Conservation (phyloP, 2,888 invertebrate species). For the Dermolepida albohirtum region DNA sequence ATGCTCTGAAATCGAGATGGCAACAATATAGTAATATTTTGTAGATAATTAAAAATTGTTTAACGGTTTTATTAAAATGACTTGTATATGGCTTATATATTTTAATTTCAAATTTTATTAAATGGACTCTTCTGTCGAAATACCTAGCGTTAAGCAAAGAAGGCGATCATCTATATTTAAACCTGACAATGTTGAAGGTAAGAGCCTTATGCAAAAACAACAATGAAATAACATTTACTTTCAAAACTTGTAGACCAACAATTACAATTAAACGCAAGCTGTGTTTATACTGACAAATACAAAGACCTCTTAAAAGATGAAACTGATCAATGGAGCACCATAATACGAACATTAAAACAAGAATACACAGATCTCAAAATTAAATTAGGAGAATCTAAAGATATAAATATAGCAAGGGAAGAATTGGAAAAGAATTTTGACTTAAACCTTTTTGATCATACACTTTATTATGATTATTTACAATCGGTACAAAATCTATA, state of each 20-base stretch:
- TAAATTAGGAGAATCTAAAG: not conserved
- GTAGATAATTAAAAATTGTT: too few relatives aligned
- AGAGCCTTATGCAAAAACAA: not conserved
- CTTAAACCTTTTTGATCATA: conserved; percentile 20
- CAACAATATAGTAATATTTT: too few relatives aligned
- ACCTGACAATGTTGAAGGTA: conserved; percentile 8
- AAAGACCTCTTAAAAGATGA: conserved; percentile 4
- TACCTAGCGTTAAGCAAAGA: not conserved
- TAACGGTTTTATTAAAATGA: too few relatives aligned
- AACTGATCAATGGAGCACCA: conserved; percentile 16
- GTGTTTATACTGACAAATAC: conserved; percentile 5
- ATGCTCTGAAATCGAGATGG: too few relatives aligned
- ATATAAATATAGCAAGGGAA: not conserved
- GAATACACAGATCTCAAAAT: conserved; percentile 3
- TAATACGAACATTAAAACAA: not conserved
- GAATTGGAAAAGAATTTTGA: not conserved
- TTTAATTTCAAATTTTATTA: too few relatives aligned
- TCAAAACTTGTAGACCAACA: conserved; percentile 6
- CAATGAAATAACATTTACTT: not conserved
- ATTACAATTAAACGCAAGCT: not conserved
- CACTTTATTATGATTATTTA: conserved; percentile 22
- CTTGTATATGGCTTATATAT: too few relatives aligned
- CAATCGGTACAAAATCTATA: conserved; percentile 13
- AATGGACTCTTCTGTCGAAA: not conserved
- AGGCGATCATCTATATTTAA: conserved; percentile 30